Percentiles rank a stretch among this genome's conserved stretches.
Conservation (phyloP, 1,140 invertebrate genomes). For the Saxidomus purpurata region DNA sequence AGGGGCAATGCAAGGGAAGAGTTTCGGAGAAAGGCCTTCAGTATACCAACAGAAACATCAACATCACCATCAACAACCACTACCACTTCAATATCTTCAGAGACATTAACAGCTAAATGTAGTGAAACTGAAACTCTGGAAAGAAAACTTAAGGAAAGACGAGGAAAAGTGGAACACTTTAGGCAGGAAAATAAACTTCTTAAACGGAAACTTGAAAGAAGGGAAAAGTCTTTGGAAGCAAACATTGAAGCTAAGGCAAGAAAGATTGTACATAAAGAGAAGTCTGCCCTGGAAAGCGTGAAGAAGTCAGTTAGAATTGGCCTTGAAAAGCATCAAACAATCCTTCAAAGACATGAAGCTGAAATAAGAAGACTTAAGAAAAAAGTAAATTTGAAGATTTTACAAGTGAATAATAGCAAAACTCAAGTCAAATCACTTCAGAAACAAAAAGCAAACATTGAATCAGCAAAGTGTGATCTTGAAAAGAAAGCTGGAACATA, state of each 20-base stretch:
- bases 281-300: neutral
- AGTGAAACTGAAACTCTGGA: neutral
- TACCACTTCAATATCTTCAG: neutral
- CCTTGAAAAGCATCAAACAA: neutral
- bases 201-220: conserved; percentile 38
- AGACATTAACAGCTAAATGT: neutral
- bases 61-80: neutral
- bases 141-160: conserved; percentile 32
- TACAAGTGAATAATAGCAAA: neutral
- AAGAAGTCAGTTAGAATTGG: neutral
- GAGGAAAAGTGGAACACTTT: conserved; percentile 33
- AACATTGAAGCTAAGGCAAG: neutral
- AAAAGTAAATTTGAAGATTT: neutral
- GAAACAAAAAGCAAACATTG: neutral
- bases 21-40: neutral
- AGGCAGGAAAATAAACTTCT: conserved; percentile 37
- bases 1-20: too few species aligned
- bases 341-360: neutral
- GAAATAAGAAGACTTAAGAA: conserved; percentile 24
- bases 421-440: neutral
- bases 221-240: neutral
- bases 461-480: neutral
- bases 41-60: conserved; percentile 23
- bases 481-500: too few species aligned
- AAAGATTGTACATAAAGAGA: neutral